Evolutionary conservation across 2,797 vertebrate species (phyloP).

Genomic region (Neosalanx taihuensis): DNA sequence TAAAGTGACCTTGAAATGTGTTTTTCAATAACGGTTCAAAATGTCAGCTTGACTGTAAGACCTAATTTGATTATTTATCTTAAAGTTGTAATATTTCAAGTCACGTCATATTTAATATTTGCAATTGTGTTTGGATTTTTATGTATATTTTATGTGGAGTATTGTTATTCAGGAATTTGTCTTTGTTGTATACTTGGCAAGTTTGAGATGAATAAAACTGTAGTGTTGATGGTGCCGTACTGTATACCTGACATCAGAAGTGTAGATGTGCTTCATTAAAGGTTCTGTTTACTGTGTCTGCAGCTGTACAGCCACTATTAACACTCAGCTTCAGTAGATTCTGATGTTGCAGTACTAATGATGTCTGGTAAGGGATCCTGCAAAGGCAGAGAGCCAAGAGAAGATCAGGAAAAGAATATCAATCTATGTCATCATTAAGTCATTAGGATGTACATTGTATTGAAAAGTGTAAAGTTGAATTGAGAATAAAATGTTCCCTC

Average conservation of each 20-base stretch:
- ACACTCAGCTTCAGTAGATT: no score
- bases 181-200: neutral
- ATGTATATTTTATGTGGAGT: neutral
- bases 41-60: conserved; percentile 8
- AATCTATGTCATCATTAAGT: no score
- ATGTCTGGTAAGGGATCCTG: no score
- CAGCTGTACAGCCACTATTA: no score
- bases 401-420: no score
- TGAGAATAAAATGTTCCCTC: no score
- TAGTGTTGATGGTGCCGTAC: neutral
- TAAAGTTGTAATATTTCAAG: neutral
- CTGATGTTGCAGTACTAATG: no score
- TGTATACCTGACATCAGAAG: neutral
- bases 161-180: neutral
- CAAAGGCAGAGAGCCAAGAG: no score
- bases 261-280: neutral
- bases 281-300: neutral
- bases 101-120: neutral
- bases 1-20: no score
- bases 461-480: no score
- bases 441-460: no score
- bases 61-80: no score
- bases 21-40: neutral
- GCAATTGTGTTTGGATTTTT: neutral
- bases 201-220: neutral